Evolutionary conservation across 2,888 invertebrate genomes (phyloP).

Genomic region (Argyra leucocephala): DNA sequence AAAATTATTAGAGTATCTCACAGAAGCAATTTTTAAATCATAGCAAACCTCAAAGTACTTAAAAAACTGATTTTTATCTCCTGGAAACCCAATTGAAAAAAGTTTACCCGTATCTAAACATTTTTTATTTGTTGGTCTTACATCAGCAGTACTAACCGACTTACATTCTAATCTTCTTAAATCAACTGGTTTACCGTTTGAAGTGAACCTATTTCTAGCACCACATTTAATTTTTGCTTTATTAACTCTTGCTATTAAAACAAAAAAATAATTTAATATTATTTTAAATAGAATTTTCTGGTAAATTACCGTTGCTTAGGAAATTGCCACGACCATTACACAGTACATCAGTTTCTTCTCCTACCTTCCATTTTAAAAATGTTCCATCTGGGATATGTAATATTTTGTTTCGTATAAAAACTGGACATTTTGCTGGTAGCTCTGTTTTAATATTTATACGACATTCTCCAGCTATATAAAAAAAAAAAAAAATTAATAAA

Average conservation of each 20-base stretch:
- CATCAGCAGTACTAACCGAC: constrained; percentile 2
- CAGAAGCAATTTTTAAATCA: constrained; percentile 18
- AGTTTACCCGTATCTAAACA: constrained; percentile 16
- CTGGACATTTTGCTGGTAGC: background rate
- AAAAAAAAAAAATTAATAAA: no score
- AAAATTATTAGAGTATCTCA: constrained; percentile 18
- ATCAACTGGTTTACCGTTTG: background rate
- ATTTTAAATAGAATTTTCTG: background rate
- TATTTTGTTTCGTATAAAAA: background rate
- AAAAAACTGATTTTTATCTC: constrained; percentile 13
- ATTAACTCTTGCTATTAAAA: background rate
- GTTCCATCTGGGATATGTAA: constrained; percentile 7
- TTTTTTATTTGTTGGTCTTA: background rate
- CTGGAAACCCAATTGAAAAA: constrained; percentile 20
- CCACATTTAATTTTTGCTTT: background rate
- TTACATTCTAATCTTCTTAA: background rate
- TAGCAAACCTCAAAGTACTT: constrained; percentile 21
- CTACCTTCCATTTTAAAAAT: background rate
- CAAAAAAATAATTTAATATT: background rate
- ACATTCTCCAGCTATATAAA: background rate
- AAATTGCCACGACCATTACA: constrained; percentile 13
- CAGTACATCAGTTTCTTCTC: background rate
- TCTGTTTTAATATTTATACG: background rate
- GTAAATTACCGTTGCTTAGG: background rate
- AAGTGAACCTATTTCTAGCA: background rate